Percentiles rank a stretch among this genome's conserved stretches.
phyloP scores from a whole-genome alignment of 1,140 invertebrate species.

The Drosophila sulfurigaster region DNA sequence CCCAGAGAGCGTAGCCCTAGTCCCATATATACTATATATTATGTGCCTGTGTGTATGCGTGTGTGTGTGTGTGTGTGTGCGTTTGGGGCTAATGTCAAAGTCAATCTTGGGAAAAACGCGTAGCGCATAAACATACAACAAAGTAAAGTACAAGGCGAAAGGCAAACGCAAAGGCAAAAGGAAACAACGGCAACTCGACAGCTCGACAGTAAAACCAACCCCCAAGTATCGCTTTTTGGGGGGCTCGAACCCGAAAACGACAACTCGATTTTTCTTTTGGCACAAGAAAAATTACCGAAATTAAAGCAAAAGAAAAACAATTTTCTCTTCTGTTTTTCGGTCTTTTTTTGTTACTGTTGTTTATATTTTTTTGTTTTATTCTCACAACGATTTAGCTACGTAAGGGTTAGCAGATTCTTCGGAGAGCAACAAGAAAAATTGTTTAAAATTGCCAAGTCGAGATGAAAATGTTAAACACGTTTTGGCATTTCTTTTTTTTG shows the following conservation, averaged over 20 bases:
- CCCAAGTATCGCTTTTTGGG: constrained; percentile 58
- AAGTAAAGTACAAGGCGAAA: constrained; percentile 63
- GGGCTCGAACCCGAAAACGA: constrained; percentile 34
- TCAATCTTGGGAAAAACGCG: constrained; percentile 83
- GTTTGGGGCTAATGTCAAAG: constrained; percentile 81
- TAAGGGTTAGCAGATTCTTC: constrained; percentile 67
- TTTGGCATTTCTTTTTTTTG: constrained; percentile 57
- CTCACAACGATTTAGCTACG: constrained; percentile 4
- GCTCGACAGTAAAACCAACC: constrained; percentile 57
- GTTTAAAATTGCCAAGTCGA: constrained; percentile 69
- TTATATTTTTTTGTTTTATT: background rate
- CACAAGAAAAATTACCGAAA: constrained; percentile 81
- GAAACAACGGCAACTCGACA: background rate
- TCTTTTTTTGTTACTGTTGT: too few relatives aligned
- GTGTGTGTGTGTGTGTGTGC: constrained; percentile 54
- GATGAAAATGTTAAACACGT: constrained; percentile 78
- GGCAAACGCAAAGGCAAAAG: constrained; percentile 10
- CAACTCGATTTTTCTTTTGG: constrained; percentile 81
- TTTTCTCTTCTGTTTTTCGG: constrained; percentile 61
- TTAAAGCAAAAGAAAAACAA: constrained; percentile 83
- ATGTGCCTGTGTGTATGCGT: constrained; percentile 26
- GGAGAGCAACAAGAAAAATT: constrained; percentile 76
- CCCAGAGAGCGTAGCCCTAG: constrained; percentile 40
- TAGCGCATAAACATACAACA: constrained; percentile 81
- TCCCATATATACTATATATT: constrained; percentile 30